A percentile compares a stretch with the other conserved stretches of the same genome.
Conservation (phyloP, 1,140 invertebrate species). For the Listronotus bonariensis region DNA sequence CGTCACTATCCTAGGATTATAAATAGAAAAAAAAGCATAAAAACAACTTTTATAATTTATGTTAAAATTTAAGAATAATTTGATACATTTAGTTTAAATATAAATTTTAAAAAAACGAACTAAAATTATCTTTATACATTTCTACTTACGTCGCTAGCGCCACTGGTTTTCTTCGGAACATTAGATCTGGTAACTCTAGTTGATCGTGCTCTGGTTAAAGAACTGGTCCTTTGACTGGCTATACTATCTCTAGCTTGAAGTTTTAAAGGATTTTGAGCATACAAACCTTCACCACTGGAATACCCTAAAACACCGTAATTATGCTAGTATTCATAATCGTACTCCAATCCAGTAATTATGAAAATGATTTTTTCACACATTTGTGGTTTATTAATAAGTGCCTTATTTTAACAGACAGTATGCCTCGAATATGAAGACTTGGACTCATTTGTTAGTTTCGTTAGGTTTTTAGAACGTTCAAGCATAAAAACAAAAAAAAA, state of each 20-base stretch:
- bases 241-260: constrained; percentile 50
- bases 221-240: constrained; percentile 57
- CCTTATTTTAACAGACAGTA: no score
- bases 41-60: no score
- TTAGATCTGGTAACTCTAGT: constrained; percentile 49
- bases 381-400: no score
- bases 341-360: no score
- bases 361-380: no score
- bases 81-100: no score
- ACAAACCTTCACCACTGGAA: constrained; percentile 66
- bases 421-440: no score
- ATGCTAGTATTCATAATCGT: no score
- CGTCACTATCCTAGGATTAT: constrained; percentile 44
- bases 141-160: constrained; percentile 51
- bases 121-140: not conserved
- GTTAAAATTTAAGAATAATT: no score
- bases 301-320: constrained; percentile 51
- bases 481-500: no score
- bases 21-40: not conserved
- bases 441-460: no score
- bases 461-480: no score
- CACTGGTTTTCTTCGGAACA: constrained; percentile 45
- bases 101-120: not conserved
- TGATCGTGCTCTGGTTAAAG: constrained; percentile 55
- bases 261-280: constrained; percentile 45